Base-by-base conservation (phyloP, 2,113 vertebrate genomes). In the Butorides virescens region DNA sequence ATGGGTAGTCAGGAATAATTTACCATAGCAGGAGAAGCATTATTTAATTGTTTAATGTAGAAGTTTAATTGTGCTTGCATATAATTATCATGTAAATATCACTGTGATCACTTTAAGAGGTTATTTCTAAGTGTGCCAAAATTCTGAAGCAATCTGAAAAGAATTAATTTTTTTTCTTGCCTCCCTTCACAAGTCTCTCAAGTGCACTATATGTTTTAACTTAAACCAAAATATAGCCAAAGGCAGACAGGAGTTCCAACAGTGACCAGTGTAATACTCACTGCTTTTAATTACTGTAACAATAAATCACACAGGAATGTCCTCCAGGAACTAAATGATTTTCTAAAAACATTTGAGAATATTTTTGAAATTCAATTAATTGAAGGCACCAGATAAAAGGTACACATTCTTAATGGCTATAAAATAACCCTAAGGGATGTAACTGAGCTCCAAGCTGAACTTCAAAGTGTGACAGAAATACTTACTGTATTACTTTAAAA, bases 311-410 rank as follows among this genome's bases (percentile, higher is more conserved):
- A 97, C 87, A 95, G 88, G 95, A 97, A 97, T 97, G 97, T 97
- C 95, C 98, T 97, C 97, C 95, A 96, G 97, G 96, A 98, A 91
- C 71, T 87, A 93, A 96, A 96, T 95, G 91, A 94, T 97, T 97
- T 98, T 97, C 97, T 96, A 93, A 96, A 97, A 95, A 91, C 90
- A 97, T 98, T 98, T 97, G 95, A 95, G 97, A 98, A 98, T 97
- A 97, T 98, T 98, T 98, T 96, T 98, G 97, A 98, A 98, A 98
- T 98, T 98, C 98, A 98, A 98, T 98, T 98, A 98, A 98, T 98
- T 97, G 98, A 97, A 98, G 97, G 98, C 97, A 97, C 95, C 94
- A 98, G 98, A 98, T 98, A 98, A 98, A 98, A 98, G 98, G 98
- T 97, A 97, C 96, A 98, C 93, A 96, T 95, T 95, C 97, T 98